Evolutionary conservation across 2,888 invertebrate species (phyloP).

Genomic region (Nebria salina): DNA sequence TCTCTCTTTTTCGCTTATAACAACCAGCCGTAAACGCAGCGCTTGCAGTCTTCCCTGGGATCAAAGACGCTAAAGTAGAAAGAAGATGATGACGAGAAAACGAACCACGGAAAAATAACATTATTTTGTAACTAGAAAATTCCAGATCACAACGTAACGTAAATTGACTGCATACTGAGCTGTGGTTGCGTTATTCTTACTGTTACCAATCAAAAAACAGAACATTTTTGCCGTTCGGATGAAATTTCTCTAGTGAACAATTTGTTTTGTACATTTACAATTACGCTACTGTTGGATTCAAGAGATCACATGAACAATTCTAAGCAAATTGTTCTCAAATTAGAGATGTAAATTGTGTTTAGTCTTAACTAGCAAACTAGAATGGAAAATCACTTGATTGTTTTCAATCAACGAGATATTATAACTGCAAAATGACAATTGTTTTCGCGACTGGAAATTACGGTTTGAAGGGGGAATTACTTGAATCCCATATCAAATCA

Average conservation of each 20-base stretch:
- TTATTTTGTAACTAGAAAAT: background rate
- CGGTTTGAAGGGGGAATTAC: conserved; percentile 7
- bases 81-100: background rate
- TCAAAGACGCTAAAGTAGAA: conserved; percentile 25
- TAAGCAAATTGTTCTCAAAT: background rate
- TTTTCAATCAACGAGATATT: conserved; percentile 28
- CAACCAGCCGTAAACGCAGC: background rate
- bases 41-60: conserved; percentile 11
- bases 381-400: conserved; percentile 31
- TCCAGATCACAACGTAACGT: background rate
- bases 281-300: too few species aligned
- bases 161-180: background rate
- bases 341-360: background rate
- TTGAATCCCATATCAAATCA: conserved; percentile 24
- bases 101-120: background rate
- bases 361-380: background rate
- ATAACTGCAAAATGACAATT: conserved; percentile 8
- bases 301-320: too few species aligned
- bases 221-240: too few species aligned
- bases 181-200: background rate
- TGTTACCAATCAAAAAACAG: too few species aligned
- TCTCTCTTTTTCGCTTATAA: background rate
- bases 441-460: conserved; percentile 21
- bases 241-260: too few species aligned
- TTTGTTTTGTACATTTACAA: too few species aligned